These are phyloP conservation scores for Anomalospiza imberbis DNA, from an alignment of 2,797 vertebrate genomes.

Conservation along the genomic window DNA sequence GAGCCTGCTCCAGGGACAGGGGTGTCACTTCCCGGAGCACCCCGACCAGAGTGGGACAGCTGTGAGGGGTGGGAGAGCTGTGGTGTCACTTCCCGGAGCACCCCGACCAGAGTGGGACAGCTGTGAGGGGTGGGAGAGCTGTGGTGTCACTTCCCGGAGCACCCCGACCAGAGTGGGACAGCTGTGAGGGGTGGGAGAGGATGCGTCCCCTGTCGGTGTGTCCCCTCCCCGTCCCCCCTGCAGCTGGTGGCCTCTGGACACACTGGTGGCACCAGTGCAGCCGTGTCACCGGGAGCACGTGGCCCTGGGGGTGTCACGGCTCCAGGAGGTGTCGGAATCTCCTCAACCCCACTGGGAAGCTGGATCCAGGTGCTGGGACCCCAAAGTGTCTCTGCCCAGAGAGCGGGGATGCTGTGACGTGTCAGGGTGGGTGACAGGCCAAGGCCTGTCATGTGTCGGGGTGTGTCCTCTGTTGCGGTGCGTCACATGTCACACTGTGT, in stretches of 20 bases:
- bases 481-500: too few species aligned
- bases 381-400: not conserved
- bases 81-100: too few species aligned
- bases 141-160: too few species aligned
- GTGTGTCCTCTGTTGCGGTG: too few species aligned
- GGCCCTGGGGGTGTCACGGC: not conserved
- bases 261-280: not conserved
- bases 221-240: fast-evolving
- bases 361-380: fast-evolving
- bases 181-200: not conserved
- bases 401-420: not conserved
- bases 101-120: too few species aligned
- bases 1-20: not conserved
- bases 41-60: not conserved
- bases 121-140: too few species aligned
- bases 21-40: fast-evolving
- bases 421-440: too few species aligned
- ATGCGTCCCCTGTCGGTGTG: too few species aligned
- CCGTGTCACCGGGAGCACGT: too few species aligned
- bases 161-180: fast-evolving
- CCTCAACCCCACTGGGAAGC: fast-evolving
- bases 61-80: too few species aligned
- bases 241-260: fast-evolving
- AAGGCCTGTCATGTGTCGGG: too few species aligned
- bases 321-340: fast-evolving